Base-by-base conservation (phyloP, 2,888 invertebrate genomes). In the Drosophila eohydei region DNA sequence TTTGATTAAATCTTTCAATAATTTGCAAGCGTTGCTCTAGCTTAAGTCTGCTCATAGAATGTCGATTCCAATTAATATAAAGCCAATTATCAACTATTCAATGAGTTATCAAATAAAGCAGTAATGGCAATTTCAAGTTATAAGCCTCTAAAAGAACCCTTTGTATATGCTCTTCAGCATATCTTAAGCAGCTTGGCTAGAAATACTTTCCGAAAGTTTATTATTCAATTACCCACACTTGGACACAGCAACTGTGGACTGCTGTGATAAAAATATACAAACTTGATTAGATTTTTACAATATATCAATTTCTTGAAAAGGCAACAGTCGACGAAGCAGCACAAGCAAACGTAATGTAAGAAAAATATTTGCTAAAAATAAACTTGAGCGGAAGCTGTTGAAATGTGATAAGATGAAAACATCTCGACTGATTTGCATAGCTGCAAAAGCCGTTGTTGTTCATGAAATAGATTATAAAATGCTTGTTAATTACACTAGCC, bases 381-480 rank as follows among this genome's bases (percentile, higher is more conserved):
- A 46, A n/a, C n/a, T 46, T 4, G 4, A 9, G n/a, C n/a, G n/a
- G 4, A 32, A n/a, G n/a, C 8, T 16, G 30, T 50, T 32, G 48
- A 50, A 32, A 16, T 50, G 4, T 50, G 16, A 50, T 50, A 6
- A 6, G 48, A 50, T 16, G 30, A 32, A 50, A 16, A 26, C 8
- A 14, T 14, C 14, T 36, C 16, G 16, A 7, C 34, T 34, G 9
- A 34, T 34, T 34, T 34, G 34, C 34, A 34, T 34, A 28, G 51
- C 32, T 21, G 12, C 12, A 8, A 12, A 11, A 6, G 30, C 30
- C 14, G 12, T 32, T 32, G 4, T 30, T 34, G 50, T 21, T 46
- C 14, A 46, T 32, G 30, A 16, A 50, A 32, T 50, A 32, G 11
- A 50, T 50, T 16, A 30, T 32, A 11, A 50, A 52, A 26, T 52